A percentile compares a stretch with the other conserved stretches of the same genome.
phyloP scores from a whole-genome alignment of 2,888 invertebrate species.

The Rhagonycha lutea region DNA sequence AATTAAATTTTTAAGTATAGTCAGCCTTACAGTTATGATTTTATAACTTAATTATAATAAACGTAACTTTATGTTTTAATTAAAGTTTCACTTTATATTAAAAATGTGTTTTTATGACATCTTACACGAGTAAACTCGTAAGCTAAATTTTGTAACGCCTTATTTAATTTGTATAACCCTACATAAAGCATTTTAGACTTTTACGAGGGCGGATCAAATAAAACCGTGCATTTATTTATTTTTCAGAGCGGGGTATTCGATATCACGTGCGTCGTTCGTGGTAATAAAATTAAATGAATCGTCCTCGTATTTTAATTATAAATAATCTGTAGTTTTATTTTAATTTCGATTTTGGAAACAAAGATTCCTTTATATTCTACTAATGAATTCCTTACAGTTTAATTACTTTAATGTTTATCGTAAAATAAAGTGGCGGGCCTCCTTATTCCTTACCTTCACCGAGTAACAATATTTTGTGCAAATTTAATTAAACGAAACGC shows the following conservation, averaged over 20 bases:
- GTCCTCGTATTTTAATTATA: neutral
- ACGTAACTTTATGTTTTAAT: slow-evolving; percentile 16
- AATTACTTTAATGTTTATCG: slow-evolving; percentile 20
- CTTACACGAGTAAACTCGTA: slow-evolving; percentile 3
- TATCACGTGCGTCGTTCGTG: neutral
- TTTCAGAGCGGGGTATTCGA: neutral
- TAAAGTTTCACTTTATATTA: slow-evolving; percentile 7
- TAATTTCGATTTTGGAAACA: neutral
- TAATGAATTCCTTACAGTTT: slow-evolving; percentile 18
- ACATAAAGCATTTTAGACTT: slow-evolving; percentile 11
- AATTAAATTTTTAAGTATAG: neutral
- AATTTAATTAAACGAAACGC: slow-evolving; percentile 15
- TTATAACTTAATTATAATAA: neutral
- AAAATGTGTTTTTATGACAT: slow-evolving; percentile 5
- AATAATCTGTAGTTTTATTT: neutral
- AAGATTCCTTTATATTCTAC: neutral
- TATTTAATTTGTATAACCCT: slow-evolving; percentile 3
- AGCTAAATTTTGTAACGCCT: slow-evolving; percentile 11
- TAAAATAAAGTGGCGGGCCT: slow-evolving; percentile 13
- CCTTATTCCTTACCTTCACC: slow-evolving; percentile 4
- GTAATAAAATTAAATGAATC: neutral
- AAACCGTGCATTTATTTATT: neutral
- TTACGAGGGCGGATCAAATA: slow-evolving; percentile 4
- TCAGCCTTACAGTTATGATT: neutral
- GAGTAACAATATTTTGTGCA: slow-evolving; percentile 10